Evolutionary conservation across 2,888 invertebrate species (phyloP).

Genomic region (Idaea dimidiata): DNA sequence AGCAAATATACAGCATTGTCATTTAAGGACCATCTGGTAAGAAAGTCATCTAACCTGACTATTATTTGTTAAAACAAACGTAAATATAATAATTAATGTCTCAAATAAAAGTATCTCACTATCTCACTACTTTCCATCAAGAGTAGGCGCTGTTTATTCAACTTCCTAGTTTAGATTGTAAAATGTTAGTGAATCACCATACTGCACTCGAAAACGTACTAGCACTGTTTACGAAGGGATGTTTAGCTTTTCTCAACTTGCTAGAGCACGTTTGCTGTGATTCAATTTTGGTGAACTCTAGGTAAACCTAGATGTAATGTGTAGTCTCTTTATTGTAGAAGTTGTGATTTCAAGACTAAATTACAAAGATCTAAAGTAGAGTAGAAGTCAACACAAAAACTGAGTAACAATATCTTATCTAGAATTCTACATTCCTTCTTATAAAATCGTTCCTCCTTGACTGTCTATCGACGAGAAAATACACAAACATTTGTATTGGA

Average conservation of each 20-base stretch:
- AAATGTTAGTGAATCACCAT: background rate
- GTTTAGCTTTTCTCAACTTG: conserved; percentile 3
- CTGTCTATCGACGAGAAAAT: too few relatives aligned
- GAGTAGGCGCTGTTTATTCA: background rate
- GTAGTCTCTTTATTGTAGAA: background rate
- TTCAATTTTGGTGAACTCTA: background rate
- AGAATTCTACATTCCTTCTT: too few relatives aligned
- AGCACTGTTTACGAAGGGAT: background rate
- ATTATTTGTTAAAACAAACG: too few relatives aligned
- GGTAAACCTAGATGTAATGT: background rate
- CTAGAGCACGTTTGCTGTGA: conserved; percentile 3
- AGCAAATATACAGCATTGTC: too few relatives aligned
- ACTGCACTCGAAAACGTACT: background rate
- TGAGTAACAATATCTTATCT: too few relatives aligned
- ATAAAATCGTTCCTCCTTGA: too few relatives aligned
- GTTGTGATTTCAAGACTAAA: background rate
- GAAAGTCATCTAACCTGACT: too few relatives aligned
- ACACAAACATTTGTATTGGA: too few relatives aligned
- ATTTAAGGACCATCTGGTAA: too few relatives aligned
- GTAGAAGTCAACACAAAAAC: background rate
- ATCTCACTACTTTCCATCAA: background rate
- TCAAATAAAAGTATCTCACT: background rate
- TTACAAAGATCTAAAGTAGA: background rate
- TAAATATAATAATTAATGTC: too few relatives aligned
- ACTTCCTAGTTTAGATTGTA: background rate